phyloP scores from a whole-genome alignment of 2,113 vertebrate genomes.

The Poeciliopsis occidentalis region DNA sequence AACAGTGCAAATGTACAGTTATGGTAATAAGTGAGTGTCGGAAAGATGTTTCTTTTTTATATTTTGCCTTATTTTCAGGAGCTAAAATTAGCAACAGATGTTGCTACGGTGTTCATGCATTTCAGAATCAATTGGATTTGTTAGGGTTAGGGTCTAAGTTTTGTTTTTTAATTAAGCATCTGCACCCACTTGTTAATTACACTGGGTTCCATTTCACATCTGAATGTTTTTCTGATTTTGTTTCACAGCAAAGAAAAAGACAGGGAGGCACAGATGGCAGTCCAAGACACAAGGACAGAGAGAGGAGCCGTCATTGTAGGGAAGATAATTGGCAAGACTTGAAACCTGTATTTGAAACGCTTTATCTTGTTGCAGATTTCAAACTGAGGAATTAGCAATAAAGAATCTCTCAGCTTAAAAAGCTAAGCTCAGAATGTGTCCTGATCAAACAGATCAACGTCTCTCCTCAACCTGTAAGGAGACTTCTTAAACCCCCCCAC shows the following conservation, averaged over 20 bases:
- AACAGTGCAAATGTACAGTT: conserved; percentile 48
- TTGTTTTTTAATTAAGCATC: neutral
- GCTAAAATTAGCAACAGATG: conserved; percentile 16
- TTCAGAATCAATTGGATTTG: neutral
- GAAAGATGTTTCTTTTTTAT: conserved; percentile 48
- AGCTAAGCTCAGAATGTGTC: conserved; percentile 35
- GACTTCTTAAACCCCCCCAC: conserved; percentile 2
- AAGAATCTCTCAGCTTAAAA: conserved; percentile 22
- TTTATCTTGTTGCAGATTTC: conserved; percentile 36
- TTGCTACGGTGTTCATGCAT: neutral
- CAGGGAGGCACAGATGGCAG: neutral
- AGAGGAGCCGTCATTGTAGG: neutral
- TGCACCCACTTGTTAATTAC: conserved; percentile 8
- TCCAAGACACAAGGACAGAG: neutral
- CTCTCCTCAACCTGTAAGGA: conserved; percentile 35
- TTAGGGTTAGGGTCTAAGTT: neutral
- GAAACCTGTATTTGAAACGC: conserved; percentile 16
- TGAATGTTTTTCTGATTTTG: conserved; percentile 23
- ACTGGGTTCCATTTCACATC: conserved; percentile 9
- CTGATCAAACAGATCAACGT: conserved; percentile 55
- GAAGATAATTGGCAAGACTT: conserved; percentile 17
- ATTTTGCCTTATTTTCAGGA: neutral
- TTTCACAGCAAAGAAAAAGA: neutral
- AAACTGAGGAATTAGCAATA: conserved; percentile 24
- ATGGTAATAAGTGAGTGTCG: conserved; percentile 45